These are phyloP conservation scores for Plumapathes pennacea DNA, from an alignment of 92 coral and sea anemone species.

Conservation along the genomic window DNA sequence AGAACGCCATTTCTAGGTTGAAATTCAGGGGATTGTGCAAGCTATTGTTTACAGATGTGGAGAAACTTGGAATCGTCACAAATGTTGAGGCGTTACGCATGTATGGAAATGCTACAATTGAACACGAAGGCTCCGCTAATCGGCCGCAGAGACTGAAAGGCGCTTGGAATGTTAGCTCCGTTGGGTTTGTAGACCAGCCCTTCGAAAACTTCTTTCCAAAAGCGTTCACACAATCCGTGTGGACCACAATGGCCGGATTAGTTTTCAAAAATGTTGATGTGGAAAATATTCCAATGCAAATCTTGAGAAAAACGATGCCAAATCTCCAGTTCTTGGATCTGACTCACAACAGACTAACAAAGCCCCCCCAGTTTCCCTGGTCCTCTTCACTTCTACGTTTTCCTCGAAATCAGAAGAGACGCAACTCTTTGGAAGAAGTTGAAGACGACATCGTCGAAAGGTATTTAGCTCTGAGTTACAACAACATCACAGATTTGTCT, in stretches of 20 bases:
- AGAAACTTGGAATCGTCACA: constrained; percentile 56
- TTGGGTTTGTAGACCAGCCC: constrained; percentile 16
- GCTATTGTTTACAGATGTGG: constrained; percentile 30
- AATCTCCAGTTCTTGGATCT: constrained; percentile 59
- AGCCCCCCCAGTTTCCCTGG: constrained; percentile 63
- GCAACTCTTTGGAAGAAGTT: no score
- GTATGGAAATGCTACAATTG: constrained; percentile 20
- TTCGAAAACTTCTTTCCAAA: constrained; percentile 30
- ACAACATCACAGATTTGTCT: no score
- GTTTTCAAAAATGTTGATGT: constrained; percentile 12
- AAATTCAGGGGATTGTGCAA: constrained; percentile 61
- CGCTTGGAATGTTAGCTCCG: constrained; percentile 45
- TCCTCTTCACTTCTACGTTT: no score
- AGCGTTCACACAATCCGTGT: constrained; percentile 23
- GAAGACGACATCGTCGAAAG: no score
- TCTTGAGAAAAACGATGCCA: constrained; percentile 54
- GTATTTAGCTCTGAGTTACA: no score
- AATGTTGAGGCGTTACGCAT: constrained; percentile 51
- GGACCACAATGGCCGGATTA: constrained; percentile 72
- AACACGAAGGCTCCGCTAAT: constrained; percentile 15
- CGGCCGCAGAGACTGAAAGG: constrained; percentile 6
- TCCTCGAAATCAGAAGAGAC: no score
- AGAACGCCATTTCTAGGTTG: no score
- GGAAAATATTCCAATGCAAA: constrained; percentile 20
- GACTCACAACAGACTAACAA: constrained; percentile 17